Conservation (phyloP, 92 coral and sea anemone genomes). For the Plumapathes pennacea region DNA sequence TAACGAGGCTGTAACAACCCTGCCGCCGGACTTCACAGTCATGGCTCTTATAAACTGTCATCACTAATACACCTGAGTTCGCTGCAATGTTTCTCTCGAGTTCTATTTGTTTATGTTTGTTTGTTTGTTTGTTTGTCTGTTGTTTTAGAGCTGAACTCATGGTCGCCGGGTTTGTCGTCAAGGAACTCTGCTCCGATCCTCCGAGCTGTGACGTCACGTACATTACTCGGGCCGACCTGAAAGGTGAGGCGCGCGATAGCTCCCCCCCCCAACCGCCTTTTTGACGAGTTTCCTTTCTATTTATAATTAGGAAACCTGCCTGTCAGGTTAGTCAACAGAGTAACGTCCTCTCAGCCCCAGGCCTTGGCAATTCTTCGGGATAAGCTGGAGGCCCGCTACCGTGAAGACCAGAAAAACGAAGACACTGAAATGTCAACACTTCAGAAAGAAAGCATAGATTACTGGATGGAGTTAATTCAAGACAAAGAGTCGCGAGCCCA, state of each 20-base stretch:
- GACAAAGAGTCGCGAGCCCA: constrained; percentile 24
- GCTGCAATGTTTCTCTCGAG: no score
- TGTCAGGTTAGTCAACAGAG: constrained; percentile 78
- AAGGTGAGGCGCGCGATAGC: constrained; percentile 52
- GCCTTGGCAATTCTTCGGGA: constrained; percentile 71
- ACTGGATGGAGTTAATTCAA: constrained; percentile 66
- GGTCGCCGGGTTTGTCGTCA: constrained; percentile 69
- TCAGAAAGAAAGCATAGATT: constrained; percentile 41
- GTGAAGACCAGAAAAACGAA: constrained; percentile 50
- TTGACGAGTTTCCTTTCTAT: neutral
- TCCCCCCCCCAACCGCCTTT: neutral
- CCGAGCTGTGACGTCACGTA: constrained; percentile 79
- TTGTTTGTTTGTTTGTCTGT: neutral
- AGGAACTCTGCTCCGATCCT: constrained; percentile 83
- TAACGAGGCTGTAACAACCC: no score
- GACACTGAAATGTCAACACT: constrained; percentile 40
- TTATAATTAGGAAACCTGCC: constrained; percentile 79
- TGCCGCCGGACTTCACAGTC: no score
- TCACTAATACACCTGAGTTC: no score
- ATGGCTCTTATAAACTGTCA: no score
- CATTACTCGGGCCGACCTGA: constrained; percentile 77
- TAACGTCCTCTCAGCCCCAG: constrained; percentile 89
- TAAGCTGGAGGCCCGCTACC: constrained; percentile 67
- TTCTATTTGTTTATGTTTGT: no score
- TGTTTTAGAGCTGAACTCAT: constrained; percentile 73